Conservation (phyloP, 30 jellyfish, hydroid and myxozoan genomes). For the Aurelia sp. region DNA sequence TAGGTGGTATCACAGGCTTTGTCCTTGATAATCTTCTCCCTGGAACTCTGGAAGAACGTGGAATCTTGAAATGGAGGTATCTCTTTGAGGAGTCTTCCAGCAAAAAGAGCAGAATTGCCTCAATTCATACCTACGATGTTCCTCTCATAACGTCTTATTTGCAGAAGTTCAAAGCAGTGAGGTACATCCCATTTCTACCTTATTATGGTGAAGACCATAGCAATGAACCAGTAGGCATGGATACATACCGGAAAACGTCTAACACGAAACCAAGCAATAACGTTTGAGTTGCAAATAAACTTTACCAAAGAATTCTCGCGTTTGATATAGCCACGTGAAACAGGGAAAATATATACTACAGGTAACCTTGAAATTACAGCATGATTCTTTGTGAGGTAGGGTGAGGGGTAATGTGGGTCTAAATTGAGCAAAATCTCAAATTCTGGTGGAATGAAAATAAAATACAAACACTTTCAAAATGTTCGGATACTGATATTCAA, state of each 20-base stretch:
- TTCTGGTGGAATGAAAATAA: too few species aligned
- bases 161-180: conserved; percentile 37
- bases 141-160: conserved; percentile 68
- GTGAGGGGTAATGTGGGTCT: too few species aligned
- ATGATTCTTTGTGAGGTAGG: too few species aligned
- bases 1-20: conserved; percentile 94
- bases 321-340: too few species aligned
- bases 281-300: too few species aligned
- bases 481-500: too few species aligned
- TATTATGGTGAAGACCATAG: conserved; percentile 50
- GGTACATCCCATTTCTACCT: conserved; percentile 94
- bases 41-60: conserved; percentile 95
- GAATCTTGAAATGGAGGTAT: conserved; percentile 84
- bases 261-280: too few species aligned
- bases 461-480: too few species aligned
- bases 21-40: conserved; percentile 89
- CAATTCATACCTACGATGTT: conserved; percentile 90
- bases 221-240: conserved; percentile 34
- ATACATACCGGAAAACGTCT: conserved; percentile 44
- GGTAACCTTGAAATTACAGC: too few species aligned
- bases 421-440: too few species aligned
- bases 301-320: too few species aligned
- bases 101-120: conserved; percentile 46
- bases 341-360: too few species aligned
- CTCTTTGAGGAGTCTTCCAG: conserved; percentile 16